Evolutionary conservation across 2,797 vertebrate species (phyloP).

Genomic region (Hypotaenidia okinawae): DNA sequence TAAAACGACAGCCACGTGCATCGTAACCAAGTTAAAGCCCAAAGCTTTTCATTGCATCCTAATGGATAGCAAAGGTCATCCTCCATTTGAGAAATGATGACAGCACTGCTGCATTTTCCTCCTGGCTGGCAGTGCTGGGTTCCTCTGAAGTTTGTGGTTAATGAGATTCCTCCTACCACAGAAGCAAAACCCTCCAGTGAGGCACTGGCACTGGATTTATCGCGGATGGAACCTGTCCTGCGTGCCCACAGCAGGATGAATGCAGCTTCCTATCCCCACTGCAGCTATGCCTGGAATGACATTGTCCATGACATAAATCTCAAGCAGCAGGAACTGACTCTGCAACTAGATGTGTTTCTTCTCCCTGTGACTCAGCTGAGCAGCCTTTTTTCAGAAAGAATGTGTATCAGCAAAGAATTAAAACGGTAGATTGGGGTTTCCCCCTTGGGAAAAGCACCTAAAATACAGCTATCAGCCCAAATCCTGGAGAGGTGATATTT

Average conservation of each 20-base stretch:
- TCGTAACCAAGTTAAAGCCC: slow-evolving; percentile 49
- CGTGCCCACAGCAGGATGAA: not conserved
- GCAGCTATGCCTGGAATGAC: not conserved
- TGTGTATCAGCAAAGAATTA: not conserved
- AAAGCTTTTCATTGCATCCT: slow-evolving; percentile 59
- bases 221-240: not conserved
- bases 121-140: slow-evolving; percentile 52
- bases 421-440: not conserved
- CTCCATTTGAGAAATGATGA: slow-evolving; percentile 68
- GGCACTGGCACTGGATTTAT: slow-evolving; percentile 1
- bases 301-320: not conserved
- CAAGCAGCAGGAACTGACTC: not conserved
- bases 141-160: slow-evolving; percentile 54
- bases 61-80: slow-evolving; percentile 70
- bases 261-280: not conserved
- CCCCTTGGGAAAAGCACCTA: not conserved
- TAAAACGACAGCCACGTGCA: slow-evolving; percentile 2
- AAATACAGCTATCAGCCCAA: not conserved
- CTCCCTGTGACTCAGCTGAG: not conserved
- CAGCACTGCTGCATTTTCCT: slow-evolving; percentile 63
- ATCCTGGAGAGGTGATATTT: not conserved
- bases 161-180: slow-evolving; percentile 67
- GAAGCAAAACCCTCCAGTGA: slow-evolving; percentile 5
- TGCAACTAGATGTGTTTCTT: not conserved
- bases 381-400: not conserved